Percentiles rank a stretch among this genome's conserved stretches.
Conservation (phyloP, 2,113 vertebrate genomes). For the Petaurus breviceps region DNA sequence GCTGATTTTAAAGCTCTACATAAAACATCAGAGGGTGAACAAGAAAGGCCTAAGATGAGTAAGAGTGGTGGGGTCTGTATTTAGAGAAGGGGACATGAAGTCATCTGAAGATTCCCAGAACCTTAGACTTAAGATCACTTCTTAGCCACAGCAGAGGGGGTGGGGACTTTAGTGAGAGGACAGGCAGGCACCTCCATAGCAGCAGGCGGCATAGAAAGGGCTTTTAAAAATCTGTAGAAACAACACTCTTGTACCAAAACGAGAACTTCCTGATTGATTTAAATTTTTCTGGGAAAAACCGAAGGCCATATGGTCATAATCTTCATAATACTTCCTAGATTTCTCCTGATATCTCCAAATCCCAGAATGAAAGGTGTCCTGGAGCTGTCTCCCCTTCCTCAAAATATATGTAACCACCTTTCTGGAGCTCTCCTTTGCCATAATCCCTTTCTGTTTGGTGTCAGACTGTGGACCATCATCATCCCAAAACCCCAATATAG, state of each 20-base stretch:
- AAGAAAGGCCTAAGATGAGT: not conserved
- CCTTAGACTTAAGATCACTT: not conserved
- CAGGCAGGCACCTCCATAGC: not conserved
- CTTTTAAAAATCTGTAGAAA: not conserved
- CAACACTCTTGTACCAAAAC: not conserved
- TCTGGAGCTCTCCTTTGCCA: not conserved
- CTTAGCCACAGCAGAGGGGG: not conserved
- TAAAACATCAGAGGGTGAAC: not conserved
- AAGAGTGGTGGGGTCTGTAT: not conserved
- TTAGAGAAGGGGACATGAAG: not conserved
- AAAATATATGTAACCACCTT: not conserved
- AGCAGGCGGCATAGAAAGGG: not conserved
- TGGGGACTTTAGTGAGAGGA: not conserved
- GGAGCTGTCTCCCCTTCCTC: not conserved
- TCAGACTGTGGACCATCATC: not conserved
- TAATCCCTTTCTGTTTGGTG: not conserved
- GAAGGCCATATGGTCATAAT: not conserved
- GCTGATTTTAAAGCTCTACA: not conserved
- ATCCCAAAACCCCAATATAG: not conserved
- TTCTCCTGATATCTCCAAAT: not conserved
- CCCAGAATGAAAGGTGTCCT: not conserved
- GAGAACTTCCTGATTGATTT: not conserved
- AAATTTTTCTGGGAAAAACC: not conserved
- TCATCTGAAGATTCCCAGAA: not conserved
- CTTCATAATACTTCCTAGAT: not conserved